These are phyloP conservation scores for Melanostoma mellinum DNA, from an alignment of 2,888 invertebrate genomes.

Conservation along the genomic window DNA sequence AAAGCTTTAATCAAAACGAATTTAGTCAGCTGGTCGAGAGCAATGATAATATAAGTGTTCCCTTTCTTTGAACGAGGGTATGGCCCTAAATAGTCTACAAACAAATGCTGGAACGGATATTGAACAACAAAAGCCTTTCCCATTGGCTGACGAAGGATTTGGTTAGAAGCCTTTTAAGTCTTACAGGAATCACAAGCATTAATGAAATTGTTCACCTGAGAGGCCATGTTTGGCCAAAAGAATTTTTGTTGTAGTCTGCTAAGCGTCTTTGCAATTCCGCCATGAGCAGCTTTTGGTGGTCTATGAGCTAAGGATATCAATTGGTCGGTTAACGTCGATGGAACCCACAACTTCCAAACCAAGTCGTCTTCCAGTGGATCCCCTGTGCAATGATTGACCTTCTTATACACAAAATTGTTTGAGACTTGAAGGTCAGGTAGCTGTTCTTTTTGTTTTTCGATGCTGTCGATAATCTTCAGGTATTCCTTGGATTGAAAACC, in stretches of 20 bases:
- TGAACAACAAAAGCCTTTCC: conserved; percentile 3
- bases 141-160: background rate
- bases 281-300: background rate
- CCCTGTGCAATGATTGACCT: no score
- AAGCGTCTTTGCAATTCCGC: background rate
- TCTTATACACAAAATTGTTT: no score
- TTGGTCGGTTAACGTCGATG: background rate
- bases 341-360: conserved; percentile 1
- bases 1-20: conserved; percentile 18
- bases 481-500: no score
- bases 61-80: background rate
- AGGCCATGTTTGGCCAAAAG: background rate
- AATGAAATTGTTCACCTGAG: background rate
- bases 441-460: no score
- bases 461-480: no score
- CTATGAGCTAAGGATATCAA: background rate
- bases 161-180: background rate
- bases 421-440: no score
- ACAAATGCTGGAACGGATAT: background rate
- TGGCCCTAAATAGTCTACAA: background rate
- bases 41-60: conserved; percentile 1
- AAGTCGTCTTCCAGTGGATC: no score
- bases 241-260: no score
- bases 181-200: background rate
- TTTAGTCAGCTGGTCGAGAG: conserved; percentile 4